A percentile compares a stretch with the other conserved stretches of the same genome.
phyloP scores from a whole-genome alignment of 2,888 invertebrate species.

The Latheticus oryzae region DNA sequence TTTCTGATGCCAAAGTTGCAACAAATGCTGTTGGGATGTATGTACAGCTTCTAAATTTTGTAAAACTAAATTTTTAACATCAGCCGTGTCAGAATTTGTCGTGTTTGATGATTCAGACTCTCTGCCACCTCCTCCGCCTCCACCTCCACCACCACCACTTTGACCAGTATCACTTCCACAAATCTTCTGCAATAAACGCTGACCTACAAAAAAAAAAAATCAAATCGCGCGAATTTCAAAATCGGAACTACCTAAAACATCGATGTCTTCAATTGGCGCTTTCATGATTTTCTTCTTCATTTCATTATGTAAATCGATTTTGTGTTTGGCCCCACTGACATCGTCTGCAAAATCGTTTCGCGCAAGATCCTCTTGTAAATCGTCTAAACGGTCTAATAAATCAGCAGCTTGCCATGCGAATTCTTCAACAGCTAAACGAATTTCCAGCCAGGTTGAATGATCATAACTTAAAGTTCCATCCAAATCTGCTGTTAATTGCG shows the following conservation, averaged over 20 bases:
- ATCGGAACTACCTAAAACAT: conserved; percentile 84
- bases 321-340: conserved; percentile 89
- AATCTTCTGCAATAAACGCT: conserved; percentile 75
- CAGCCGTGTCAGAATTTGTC: conserved; percentile 71
- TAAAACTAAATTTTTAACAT: conserved; percentile 77
- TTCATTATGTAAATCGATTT: conserved; percentile 92
- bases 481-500: conserved; percentile 93
- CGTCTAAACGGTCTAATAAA: conserved; percentile 90
- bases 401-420: conserved; percentile 97
- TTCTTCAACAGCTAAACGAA: conserved; percentile 93
- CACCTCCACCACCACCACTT: conserved; percentile 57
- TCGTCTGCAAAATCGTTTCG: conserved; percentile 96
- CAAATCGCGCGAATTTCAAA: conserved; percentile 1
- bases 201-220: conserved; percentile 67
- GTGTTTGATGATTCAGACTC: conserved; percentile 82
- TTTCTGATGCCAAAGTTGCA: conserved; percentile 95
- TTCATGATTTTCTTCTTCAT: conserved; percentile 94
- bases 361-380: conserved; percentile 91
- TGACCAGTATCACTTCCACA: conserved; percentile 66
- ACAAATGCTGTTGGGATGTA: conserved; percentile 89
- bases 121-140: conserved; percentile 72
- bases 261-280: conserved; percentile 93
- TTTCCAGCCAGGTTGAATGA: conserved; percentile 97
- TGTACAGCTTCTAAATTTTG: conserved; percentile 89
- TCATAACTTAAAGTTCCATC: conserved; percentile 95